A percentile compares a stretch with the other conserved stretches of the same genome.
Evolutionary conservation across 2,113 vertebrate species (phyloP).

Genomic region (Gopherus flavomarginatus): DNA sequence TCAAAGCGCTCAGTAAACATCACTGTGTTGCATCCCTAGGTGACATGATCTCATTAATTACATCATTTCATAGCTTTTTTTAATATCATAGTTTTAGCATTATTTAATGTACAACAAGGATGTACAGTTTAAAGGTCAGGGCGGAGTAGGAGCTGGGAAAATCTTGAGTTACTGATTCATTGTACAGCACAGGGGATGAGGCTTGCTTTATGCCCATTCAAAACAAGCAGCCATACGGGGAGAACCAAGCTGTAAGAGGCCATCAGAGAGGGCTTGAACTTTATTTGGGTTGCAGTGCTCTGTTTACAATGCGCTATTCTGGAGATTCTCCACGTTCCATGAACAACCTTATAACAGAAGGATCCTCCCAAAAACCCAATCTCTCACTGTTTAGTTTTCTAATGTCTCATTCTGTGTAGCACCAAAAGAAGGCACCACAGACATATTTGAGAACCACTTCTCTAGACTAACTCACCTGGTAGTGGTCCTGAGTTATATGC

Average conservation of each 20-base stretch:
- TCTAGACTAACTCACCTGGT: neutral
- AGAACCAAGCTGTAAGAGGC: slow-evolving; percentile 21
- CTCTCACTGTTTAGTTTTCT: neutral
- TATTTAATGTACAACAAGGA: slow-evolving; percentile 31
- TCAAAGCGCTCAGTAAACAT: neutral
- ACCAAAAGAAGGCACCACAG: neutral
- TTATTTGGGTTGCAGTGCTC: neutral
- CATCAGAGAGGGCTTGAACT: slow-evolving; percentile 14
- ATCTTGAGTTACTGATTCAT: slow-evolving; percentile 41
- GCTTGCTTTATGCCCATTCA: slow-evolving; percentile 40
- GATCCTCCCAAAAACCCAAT: neutral
- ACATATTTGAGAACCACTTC: neutral
- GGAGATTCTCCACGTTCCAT: neutral
- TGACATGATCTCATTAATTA: slow-evolving; percentile 33
- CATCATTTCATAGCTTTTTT: neutral
- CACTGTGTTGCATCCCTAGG: neutral
- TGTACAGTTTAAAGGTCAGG: neutral
- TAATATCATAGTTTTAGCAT: slow-evolving; percentile 11
- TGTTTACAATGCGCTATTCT: neutral
- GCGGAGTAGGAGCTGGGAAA: slow-evolving; percentile 27
- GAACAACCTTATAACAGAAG: neutral
- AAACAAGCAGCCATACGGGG: neutral
- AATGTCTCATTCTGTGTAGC: neutral
- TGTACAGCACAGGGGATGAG: neutral
- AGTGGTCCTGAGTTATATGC: neutral